Percentiles rank a stretch among this genome's conserved stretches.
Conservation (phyloP, 2,888 invertebrate species). For the Agrotis clavis region DNA sequence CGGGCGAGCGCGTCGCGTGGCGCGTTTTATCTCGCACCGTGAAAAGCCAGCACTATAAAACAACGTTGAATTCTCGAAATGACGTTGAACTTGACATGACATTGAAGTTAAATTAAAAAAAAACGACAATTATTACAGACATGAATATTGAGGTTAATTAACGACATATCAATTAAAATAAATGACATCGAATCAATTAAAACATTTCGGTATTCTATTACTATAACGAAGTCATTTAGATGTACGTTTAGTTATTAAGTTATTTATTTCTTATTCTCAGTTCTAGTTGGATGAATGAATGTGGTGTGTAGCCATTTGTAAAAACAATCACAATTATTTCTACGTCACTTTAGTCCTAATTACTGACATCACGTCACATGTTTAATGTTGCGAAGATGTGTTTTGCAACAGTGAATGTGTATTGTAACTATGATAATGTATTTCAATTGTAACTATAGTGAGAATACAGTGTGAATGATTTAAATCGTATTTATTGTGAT, state of each 20-base stretch:
- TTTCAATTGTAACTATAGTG: slow-evolving; percentile 57
- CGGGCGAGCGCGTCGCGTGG: too few species aligned
- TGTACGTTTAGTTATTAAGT: slow-evolving; percentile 79
- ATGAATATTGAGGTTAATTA: slow-evolving; percentile 36
- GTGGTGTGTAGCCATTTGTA: slow-evolving; percentile 66
- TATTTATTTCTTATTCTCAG: slow-evolving; percentile 84
- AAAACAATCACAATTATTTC: slow-evolving; percentile 69
- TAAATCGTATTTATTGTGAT: slow-evolving; percentile 69
- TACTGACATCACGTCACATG: slow-evolving; percentile 68
- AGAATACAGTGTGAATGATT: slow-evolving; percentile 63
- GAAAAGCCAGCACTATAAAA: neutral
- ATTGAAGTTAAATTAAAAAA: slow-evolving; percentile 24
- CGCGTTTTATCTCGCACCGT: too few species aligned
- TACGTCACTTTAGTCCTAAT: slow-evolving; percentile 68
- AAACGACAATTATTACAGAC: slow-evolving; percentile 10
- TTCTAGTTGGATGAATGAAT: slow-evolving; percentile 67
- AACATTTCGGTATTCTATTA: slow-evolving; percentile 69
- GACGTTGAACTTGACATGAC: slow-evolving; percentile 30
- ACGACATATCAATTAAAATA: slow-evolving; percentile 64
- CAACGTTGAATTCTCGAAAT: neutral
- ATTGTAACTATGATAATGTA: slow-evolving; percentile 53
- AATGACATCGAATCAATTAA: slow-evolving; percentile 65
- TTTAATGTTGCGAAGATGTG: slow-evolving; percentile 87
- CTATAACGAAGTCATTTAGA: slow-evolving; percentile 85
- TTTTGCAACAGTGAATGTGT: slow-evolving; percentile 86